These are phyloP conservation scores for Sphyrna mokarran DNA, from an alignment of 2,113 vertebrate species.

Conservation along the genomic window DNA sequence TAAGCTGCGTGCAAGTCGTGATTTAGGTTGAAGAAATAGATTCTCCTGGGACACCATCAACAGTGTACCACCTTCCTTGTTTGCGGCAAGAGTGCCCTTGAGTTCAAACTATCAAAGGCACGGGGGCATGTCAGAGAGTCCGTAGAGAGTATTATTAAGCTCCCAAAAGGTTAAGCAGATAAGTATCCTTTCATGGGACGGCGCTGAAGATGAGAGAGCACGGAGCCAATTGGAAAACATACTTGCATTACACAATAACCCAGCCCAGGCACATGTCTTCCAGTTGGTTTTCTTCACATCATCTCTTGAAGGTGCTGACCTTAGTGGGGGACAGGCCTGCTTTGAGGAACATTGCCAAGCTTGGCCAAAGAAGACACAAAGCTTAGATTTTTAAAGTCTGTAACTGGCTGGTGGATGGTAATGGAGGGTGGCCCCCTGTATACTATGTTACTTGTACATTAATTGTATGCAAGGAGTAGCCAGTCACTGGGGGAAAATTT, in stretches of 20 bases:
- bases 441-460: neutral
- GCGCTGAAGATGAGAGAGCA: neutral
- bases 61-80: neutral
- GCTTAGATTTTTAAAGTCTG: neutral
- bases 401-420: neutral
- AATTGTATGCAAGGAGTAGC: neutral
- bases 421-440: neutral
- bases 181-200: conserved; percentile 1
- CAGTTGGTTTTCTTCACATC: neutral
- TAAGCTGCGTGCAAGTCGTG: conserved; percentile 6
- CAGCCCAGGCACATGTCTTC: neutral
- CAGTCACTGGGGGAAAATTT: neutral
- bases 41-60: neutral
- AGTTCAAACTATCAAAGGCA: neutral
- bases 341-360: neutral
- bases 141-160: neutral
- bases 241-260: no score
- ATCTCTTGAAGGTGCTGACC: neutral
- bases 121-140: neutral
- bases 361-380: neutral
- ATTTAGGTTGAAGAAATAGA: neutral
- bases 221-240: neutral
- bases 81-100: neutral
- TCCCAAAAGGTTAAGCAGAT: neutral
- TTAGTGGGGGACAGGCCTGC: neutral